Percentiles rank a stretch among this genome's conserved stretches.
Evolutionary conservation across 2,888 invertebrate species (phyloP).

Genomic region (Napeogenes sylphis): DNA sequence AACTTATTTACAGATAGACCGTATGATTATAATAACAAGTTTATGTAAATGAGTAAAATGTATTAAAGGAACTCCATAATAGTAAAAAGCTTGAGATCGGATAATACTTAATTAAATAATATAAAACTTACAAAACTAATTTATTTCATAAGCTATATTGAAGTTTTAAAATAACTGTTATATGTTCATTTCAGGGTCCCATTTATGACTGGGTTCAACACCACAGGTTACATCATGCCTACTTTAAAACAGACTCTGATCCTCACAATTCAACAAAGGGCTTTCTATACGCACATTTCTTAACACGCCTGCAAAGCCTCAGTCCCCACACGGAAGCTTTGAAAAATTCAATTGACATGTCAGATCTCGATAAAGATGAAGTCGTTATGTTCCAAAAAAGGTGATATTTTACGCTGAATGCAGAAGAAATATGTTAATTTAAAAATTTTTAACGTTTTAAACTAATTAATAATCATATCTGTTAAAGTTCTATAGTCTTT

Average conservation of each 20-base stretch:
- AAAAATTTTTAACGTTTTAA: too few species aligned
- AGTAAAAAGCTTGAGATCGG: too few species aligned
- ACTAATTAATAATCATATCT: too few species aligned
- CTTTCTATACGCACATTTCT: conserved; percentile 88
- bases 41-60: too few species aligned
- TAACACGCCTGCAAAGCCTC: conserved; percentile 82
- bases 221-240: conserved; percentile 89
- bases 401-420: conserved; percentile 60
- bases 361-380: conserved; percentile 86
- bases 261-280: conserved; percentile 88
- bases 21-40: too few species aligned
- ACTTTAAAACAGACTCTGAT: conserved; percentile 86
- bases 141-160: too few species aligned
- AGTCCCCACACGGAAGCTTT: conserved; percentile 81
- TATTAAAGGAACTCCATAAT: too few species aligned
- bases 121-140: too few species aligned
- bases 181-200: conserved; percentile 79
- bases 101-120: too few species aligned
- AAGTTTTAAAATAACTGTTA: background rate
- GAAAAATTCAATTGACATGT: conserved; percentile 84
- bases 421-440: background rate
- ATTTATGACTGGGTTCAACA: conserved; percentile 90
- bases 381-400: conserved; percentile 89
- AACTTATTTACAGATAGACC: too few species aligned
- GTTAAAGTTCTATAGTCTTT: background rate